A percentile compares a stretch with the other conserved stretches of the same genome.
These are phyloP conservation scores for Myotis davidii DNA, from an alignment of 2,113 vertebrate genomes.

Conservation along the genomic window DNA sequence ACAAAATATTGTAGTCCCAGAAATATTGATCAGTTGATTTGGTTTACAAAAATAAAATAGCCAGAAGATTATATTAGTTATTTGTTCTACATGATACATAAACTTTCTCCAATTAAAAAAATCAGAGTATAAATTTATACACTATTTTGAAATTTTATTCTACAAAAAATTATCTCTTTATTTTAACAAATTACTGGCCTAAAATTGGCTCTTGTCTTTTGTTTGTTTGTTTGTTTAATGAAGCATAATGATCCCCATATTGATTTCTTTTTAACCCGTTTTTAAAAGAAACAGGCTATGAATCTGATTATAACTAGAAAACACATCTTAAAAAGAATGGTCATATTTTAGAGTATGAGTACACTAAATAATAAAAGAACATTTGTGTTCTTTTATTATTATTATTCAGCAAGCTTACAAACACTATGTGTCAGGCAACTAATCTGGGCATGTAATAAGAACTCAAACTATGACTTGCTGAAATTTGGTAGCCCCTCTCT, in stretches of 20 bases:
- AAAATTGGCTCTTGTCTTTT: slow-evolving; percentile 36
- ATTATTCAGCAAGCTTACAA: slow-evolving; percentile 49
- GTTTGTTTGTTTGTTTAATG: slow-evolving; percentile 45
- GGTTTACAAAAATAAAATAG: slow-evolving; percentile 47
- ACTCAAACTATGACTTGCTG: slow-evolving; percentile 47
- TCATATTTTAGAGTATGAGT: slow-evolving; percentile 12
- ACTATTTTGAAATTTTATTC: slow-evolving; percentile 16
- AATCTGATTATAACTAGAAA: slow-evolving; percentile 34
- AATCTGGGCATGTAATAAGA: slow-evolving; percentile 65
- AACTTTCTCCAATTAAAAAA: slow-evolving; percentile 51
- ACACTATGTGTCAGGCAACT: slow-evolving; percentile 6
- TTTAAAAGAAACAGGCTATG: slow-evolving; percentile 55
- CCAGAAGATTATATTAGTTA: neutral
- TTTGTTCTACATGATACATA: slow-evolving; percentile 47
- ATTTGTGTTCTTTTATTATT: slow-evolving; percentile 22
- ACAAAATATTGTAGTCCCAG: slow-evolving; percentile 37
- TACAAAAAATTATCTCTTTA: slow-evolving; percentile 50
- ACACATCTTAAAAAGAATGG: slow-evolving; percentile 42
- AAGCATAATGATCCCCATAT: slow-evolving; percentile 30
- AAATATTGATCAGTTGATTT: slow-evolving; percentile 48
- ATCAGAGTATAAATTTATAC: slow-evolving; percentile 28
- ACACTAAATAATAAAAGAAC: neutral
- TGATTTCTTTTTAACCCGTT: slow-evolving; percentile 81
- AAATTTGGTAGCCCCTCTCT: slow-evolving; percentile 56
- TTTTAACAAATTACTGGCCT: slow-evolving; percentile 38